Evolutionary conservation across 2,888 invertebrate species (phyloP), one percentile per base, ranked within the genome.

Genomic region (Ditula angustiorana): DNA sequence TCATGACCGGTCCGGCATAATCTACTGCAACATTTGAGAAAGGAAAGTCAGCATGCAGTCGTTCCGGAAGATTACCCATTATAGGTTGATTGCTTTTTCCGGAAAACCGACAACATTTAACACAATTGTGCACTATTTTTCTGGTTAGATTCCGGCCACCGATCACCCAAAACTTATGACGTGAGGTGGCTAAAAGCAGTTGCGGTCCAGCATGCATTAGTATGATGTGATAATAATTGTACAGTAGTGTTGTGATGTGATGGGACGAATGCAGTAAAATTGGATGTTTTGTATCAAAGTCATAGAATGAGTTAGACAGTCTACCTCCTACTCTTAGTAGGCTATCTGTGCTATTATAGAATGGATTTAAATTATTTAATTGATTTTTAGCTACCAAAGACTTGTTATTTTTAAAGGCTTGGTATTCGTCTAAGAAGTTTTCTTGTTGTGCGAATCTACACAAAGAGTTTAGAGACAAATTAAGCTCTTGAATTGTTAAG

Each of bases 1-100:
- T 69, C 67, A 69, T 10, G 3, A 73, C 60, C 33, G 73, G 73
- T 5, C 72, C 71, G 5, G 74, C 71, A 41, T 71, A 69, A 56
- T 71, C 69, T 23, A 68, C 64, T 7, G 66, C 68, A n/a, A 69
- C 69, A 26, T 70, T 67, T 0, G 23, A 19, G 37, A 71, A 73
- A 8, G 68, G 65, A 50, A 58, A 71, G 5, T 71, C 68, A 2
- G 58, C 37, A 8, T 72, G 68, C 23, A 68, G 13, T 4, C 69
- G 67, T 10, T 55, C 30, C 2, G 74, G 71, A 4, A 74, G 44
- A 28, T 70, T 55, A 2, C 63, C 71, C 74, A 72, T 74, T 13
- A 70, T 68, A 10, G 71, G 71, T 37, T 69, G 66, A 19, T 64
- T 49, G 4, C 61, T 58, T 49, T 37, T 65, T 1, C 67, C 69